A percentile compares a stretch with the other conserved stretches of the same genome.
Evolutionary conservation across 2,797 vertebrate species (phyloP).

Genomic region (Chrysocyon brachyurus): DNA sequence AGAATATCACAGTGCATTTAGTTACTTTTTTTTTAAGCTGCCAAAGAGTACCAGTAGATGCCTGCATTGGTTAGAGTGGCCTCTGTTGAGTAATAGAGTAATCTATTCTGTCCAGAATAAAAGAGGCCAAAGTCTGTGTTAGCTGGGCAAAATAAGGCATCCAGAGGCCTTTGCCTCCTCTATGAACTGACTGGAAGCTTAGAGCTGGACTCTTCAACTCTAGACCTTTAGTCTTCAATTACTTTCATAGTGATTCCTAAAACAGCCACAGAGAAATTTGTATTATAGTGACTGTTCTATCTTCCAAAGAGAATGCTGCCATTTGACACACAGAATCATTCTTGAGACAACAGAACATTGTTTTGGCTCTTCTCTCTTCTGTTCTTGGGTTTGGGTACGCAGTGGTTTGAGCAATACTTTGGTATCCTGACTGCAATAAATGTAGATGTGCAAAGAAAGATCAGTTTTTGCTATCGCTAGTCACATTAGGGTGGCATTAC

Average conservation of each 20-base stretch:
- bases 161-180: slow-evolving; percentile 21
- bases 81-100: slow-evolving; percentile 43
- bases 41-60: neutral
- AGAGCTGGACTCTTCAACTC: slow-evolving; percentile 7
- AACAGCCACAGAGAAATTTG: slow-evolving; percentile 28
- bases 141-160: slow-evolving; percentile 4
- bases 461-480: slow-evolving; percentile 62
- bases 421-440: neutral
- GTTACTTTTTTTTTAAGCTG: neutral
- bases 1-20: slow-evolving; percentile 52
- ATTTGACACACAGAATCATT: slow-evolving; percentile 70
- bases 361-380: slow-evolving; percentile 20
- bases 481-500: slow-evolving; percentile 62
- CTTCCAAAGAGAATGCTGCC: neutral
- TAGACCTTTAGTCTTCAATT: neutral
- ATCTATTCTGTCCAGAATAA: slow-evolving; percentile 19
- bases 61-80: neutral
- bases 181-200: slow-evolving; percentile 32
- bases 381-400: slow-evolving; percentile 68
- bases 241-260: slow-evolving; percentile 62
- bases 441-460: slow-evolving; percentile 77
- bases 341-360: slow-evolving; percentile 70
- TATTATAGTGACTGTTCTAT: neutral
- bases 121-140: slow-evolving; percentile 71
- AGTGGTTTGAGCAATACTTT: slow-evolving; percentile 60